Base-by-base conservation (phyloP, 1,140 invertebrate genomes). In the Bombus sylvicola region DNA sequence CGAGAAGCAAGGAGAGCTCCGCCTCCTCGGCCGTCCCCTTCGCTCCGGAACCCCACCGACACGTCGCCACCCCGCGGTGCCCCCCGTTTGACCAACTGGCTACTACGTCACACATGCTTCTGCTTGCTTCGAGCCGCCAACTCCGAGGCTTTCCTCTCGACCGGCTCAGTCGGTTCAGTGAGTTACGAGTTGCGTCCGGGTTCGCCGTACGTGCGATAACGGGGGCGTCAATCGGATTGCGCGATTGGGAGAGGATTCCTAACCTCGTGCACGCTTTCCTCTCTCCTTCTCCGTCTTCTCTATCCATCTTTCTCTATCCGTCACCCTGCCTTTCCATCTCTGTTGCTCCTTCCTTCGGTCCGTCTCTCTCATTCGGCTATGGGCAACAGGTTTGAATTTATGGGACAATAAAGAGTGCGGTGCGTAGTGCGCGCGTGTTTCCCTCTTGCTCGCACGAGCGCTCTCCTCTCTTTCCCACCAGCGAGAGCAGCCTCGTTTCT, bases 371-470 rank as follows among this genome's bases (percentile, higher is more conserved):
- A 39, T 86, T 91, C 88, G 80, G 71, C 88, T 86, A 87, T 43
- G 90, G 94, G 95, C 94, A 95, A 95, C 95, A 95, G 95, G 94
- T 95, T 95, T 95, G 93, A 95, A 95, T 95, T 95, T 95, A 95
- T 95, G 95, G 94, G 94, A 95, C 94, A 94, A 95, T 95, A 94
- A 94, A 94, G 93, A 95, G 94, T 94, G 92, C 89, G 91, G 91
- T 93, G 93, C 92, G 92, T 94, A 92, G 93, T 94, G 91, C 92
- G 92, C 93, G 94, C 93, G 89, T 94, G 92, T 92, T 88, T 87
- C 80, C 86, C 87, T 88, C 68, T 89, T 57, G 87, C 87, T 92
- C 86, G 79, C 39, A 10, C 47, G 25, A 25, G 37, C 68, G 34
- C 3, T 25, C 47, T 37, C 73, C 28, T 59, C 57, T 76, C 69